Conservation (phyloP, 2,113 vertebrate species). For the Lontra canadensis region DNA sequence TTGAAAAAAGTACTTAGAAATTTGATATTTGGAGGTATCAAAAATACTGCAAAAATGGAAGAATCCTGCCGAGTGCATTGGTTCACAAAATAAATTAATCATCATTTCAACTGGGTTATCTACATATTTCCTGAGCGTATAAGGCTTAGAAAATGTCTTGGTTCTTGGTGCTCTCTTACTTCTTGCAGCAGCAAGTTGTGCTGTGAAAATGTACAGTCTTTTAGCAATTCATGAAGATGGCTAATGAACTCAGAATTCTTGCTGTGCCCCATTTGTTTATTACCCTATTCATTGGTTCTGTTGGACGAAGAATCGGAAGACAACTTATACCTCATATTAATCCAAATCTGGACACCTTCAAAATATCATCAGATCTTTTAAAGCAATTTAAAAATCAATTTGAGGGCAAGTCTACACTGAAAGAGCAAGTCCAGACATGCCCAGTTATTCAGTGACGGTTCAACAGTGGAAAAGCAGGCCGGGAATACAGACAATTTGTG, state of each 20-base stretch:
- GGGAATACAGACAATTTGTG: neutral
- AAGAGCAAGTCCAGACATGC: neutral
- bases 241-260: conserved; percentile 27
- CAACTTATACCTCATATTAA: conserved; percentile 47
- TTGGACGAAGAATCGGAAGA: conserved; percentile 34
- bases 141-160: neutral
- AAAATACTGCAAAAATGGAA: neutral
- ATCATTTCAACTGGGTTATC: neutral
- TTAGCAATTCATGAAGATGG: neutral
- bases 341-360: conserved; percentile 44
- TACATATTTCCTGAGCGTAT: neutral
- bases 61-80: neutral
- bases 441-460: conserved; percentile 34
- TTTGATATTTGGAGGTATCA: neutral
- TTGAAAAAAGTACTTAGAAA: neutral
- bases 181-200: neutral
- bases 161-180: neutral
- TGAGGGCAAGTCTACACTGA: conserved; percentile 19
- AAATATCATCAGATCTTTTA: conserved; percentile 55
- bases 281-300: conserved; percentile 41
- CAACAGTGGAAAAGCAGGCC: neutral
- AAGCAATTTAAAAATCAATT: conserved; percentile 60
- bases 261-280: conserved; percentile 8
- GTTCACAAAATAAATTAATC: neutral
- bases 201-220: neutral